Base-by-base conservation (phyloP, 2,888 invertebrate species). In the Tetranychus truncatus region DNA sequence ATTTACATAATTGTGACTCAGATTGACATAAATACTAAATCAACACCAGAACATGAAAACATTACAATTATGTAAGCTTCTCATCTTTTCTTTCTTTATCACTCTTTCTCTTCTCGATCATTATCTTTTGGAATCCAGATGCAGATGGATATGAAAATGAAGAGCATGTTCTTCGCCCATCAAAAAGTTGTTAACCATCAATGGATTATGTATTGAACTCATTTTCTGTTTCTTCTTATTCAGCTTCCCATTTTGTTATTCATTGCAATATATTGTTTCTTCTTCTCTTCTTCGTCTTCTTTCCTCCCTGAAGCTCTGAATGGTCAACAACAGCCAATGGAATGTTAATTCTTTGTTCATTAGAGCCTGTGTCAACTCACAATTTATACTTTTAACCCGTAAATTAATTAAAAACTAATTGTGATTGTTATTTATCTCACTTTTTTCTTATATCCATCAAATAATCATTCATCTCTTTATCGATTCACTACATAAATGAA, bases 281-380 rank as follows among this genome's bases (percentile, higher is more conserved):
- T 34, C 34, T 34, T 34, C 34, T 34, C 34, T 55, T 55, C 55
- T 55, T 55, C 55, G 15, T 55, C 55, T 55, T 55, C 55, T 55
- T 15, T 55, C 55, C 55, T 55, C 15, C 55, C 7, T 15, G 55
- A 55, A 55, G 55, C 55, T 55, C 55, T 55, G 55, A 55, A 55
- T 15, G 55, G 55, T 55, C 55, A 55, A 55, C 55, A 55, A 55
- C 55, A 55, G 15, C 55, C 55, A 55, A 55, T 55, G 55, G 55
- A 55, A 55, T 55, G 55, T 55, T 55, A 55, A 55, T 55, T 55
- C 55, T 55, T 55, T 55, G 55, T 55, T 55, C 55, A 55, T 55
- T 55, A 55, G 55, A 55, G 55, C 55, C 15, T 55, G 55, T 55
- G 55, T 55, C 55, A 55, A 55, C 55, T 55, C 55, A 55, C 55